Evolutionary conservation across 2,888 invertebrate species (phyloP).

Genomic region (Mechanitis mazaeus): DNA sequence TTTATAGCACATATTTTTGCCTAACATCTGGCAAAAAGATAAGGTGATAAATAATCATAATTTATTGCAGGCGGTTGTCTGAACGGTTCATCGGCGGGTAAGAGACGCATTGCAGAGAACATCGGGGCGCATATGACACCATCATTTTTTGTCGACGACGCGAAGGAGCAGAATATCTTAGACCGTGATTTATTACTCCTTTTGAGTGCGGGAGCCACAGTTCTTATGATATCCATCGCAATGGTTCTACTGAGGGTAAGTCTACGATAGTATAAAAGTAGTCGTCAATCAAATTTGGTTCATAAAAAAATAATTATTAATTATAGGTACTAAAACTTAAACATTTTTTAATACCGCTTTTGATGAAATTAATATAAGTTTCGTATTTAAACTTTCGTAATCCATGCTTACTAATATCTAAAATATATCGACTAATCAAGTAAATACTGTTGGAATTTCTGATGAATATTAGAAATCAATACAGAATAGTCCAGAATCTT

Average conservation of each 20-base stretch:
- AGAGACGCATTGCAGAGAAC: slow-evolving; percentile 80
- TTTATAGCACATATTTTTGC: slow-evolving; percentile 5
- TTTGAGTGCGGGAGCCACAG: slow-evolving; percentile 44
- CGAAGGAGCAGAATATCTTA: slow-evolving; percentile 44
- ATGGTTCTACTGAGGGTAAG: slow-evolving; percentile 55
- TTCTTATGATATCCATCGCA: slow-evolving; percentile 44
- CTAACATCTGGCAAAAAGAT: slow-evolving; percentile 5
- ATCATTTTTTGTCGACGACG: slow-evolving; percentile 56
- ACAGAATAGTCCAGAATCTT: no score
- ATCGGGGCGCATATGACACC: slow-evolving; percentile 56
- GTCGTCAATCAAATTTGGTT: no score
- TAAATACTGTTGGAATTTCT: no score
- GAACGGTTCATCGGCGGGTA: slow-evolving; percentile 83
- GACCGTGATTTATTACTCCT: slow-evolving; percentile 50
- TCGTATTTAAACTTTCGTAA: no score
- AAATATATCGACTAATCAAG: no score
- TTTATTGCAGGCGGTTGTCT: slow-evolving; percentile 80
- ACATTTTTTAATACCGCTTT: no score
- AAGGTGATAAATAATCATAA: slow-evolving; percentile 25
- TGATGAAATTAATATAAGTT: no score
- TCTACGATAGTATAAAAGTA: slow-evolving; percentile 2
- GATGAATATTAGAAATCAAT: no score
- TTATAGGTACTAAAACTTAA: no score
- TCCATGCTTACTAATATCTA: no score
- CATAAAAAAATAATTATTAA: no score